phyloP scores from a whole-genome alignment of 2,888 invertebrate species.

The Flabesymbios commensalis region DNA sequence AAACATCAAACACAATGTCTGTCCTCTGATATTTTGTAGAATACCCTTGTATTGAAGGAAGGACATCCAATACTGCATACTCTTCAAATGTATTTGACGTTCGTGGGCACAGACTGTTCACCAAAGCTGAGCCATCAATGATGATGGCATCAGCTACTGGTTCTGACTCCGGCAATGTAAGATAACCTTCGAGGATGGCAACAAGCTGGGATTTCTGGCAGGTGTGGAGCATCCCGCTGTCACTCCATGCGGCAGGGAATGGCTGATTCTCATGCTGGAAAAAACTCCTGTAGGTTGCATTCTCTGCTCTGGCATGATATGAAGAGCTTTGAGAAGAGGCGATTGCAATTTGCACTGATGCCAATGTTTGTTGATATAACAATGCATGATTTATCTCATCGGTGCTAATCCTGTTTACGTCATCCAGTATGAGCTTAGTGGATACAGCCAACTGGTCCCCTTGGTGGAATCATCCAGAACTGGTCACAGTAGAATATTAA shows the following conservation, averaged over 20 bases:
- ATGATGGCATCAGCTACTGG: conserved; percentile 19
- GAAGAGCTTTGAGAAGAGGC: conserved; percentile 26
- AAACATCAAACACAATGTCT: conserved; percentile 28
- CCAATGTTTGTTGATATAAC: no score
- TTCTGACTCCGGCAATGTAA: conserved; percentile 15
- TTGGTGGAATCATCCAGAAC: no score
- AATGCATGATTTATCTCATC: no score
- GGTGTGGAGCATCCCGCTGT: conserved; percentile 24
- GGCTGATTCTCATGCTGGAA: conserved; percentile 31
- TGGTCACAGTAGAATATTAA: no score
- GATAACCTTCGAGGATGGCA: conserved; percentile 13
- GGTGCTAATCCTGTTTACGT: no score
- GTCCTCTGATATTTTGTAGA: conserved; percentile 18
- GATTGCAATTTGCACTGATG: no score
- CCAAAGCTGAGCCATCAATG: conserved; percentile 22
- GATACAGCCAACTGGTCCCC: no score
- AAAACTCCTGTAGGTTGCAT: conserved; percentile 22
- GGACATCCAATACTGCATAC: conserved; percentile 16
- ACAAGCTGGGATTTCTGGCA: conserved; percentile 27
- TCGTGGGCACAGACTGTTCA: conserved; percentile 15
- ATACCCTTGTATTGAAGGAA: conserved; percentile 9
- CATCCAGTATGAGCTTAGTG: no score
- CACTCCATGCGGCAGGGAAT: conserved; percentile 25
- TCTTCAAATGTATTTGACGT: conserved; percentile 24
- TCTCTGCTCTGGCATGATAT: conserved; percentile 30